Evolutionary conservation across 2,888 invertebrate genomes (phyloP), one percentile per base, ranked within the genome.

Genomic region (Melanchra persicariae): DNA sequence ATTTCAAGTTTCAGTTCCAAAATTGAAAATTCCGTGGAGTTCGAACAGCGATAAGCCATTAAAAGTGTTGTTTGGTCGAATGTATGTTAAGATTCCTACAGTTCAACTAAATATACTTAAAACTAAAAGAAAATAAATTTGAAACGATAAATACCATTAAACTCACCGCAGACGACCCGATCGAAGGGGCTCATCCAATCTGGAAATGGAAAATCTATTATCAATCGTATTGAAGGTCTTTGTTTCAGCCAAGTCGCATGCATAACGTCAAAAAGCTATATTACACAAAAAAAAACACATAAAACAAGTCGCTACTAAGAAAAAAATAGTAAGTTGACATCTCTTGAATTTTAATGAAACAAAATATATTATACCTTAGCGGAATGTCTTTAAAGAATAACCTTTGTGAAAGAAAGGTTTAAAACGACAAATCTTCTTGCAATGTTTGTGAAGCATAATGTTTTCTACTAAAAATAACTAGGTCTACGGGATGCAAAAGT

Each of bases 101-200:
- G n/a, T n/a, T 87, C 85, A 90, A 91, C 85, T 89, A 91, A 90
- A 91, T 89, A 90, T 88, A 92, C 93, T 95, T 95, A 94, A 90
- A 95, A 94, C 92, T 94, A 95, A 96, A 96, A 96, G 92, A 96
- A 96, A 96, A 96, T 94, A 96, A 96, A 96, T 93, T 94, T 94
- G 94, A 96, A 96, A 96, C 95, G 95, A 96, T 97, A 97, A 97
- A 97, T 97, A 98, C 97, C 97, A 97, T 97, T 97, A 94, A 98
- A 98, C 98, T 98, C 98, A 97, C 98, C 98, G 97, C 98, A 98
- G 96, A 98, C 98, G 96, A 98, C 98, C 96, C 98, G 97, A 97
- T 98, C 98, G 96, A 98, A 98, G 93, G 98, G 98, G 96, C 98
- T 98, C 98, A 98, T 98, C 98, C 98, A 98, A 97, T 98, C 98